Percentiles rank a stretch among this genome's conserved stretches.
Conservation (phyloP, 2,888 invertebrate genomes). For the Cantharis lateralis region DNA sequence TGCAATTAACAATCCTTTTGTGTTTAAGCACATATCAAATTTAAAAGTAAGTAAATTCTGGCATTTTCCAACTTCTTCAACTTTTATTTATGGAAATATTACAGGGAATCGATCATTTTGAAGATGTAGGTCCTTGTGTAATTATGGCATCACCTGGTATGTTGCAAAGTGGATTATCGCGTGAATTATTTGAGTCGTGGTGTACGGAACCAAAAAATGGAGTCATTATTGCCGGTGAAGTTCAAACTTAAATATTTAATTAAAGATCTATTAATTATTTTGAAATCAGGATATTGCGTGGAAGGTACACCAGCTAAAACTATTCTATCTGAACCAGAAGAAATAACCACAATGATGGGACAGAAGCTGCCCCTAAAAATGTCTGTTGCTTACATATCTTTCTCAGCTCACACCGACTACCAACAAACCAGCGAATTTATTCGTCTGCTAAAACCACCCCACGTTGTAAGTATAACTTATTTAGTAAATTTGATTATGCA, state of each 20-base stretch:
- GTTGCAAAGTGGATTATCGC: conserved; percentile 98
- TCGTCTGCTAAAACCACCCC: conserved; percentile 89
- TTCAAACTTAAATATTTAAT: neutral
- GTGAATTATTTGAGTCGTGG: conserved; percentile 98
- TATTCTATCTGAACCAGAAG: conserved; percentile 96
- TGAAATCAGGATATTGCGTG: conserved; percentile 74
- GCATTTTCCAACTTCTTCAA: neutral
- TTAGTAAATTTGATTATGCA: neutral
- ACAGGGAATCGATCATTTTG: conserved; percentile 97
- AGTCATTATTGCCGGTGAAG: conserved; percentile 90
- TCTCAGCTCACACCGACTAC: conserved; percentile 98
- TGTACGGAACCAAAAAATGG: conserved; percentile 98
- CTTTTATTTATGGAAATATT: conserved; percentile 17
- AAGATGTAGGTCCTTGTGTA: conserved; percentile 99
- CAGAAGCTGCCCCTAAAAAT: conserved; percentile 95
- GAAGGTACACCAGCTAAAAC: conserved; percentile 91
- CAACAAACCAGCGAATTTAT: conserved; percentile 98
- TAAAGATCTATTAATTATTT: neutral
- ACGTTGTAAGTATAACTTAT: conserved; percentile 70
- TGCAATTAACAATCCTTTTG: conserved; percentile 97
- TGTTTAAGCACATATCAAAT: conserved; percentile 96
- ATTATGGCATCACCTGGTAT: conserved; percentile 99
- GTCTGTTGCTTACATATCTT: conserved; percentile 99
- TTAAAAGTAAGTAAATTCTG: conserved; percentile 67
- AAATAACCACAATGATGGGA: conserved; percentile 93